phyloP scores from a whole-genome alignment of 2,888 invertebrate genomes.

The Onchidella celtica region DNA sequence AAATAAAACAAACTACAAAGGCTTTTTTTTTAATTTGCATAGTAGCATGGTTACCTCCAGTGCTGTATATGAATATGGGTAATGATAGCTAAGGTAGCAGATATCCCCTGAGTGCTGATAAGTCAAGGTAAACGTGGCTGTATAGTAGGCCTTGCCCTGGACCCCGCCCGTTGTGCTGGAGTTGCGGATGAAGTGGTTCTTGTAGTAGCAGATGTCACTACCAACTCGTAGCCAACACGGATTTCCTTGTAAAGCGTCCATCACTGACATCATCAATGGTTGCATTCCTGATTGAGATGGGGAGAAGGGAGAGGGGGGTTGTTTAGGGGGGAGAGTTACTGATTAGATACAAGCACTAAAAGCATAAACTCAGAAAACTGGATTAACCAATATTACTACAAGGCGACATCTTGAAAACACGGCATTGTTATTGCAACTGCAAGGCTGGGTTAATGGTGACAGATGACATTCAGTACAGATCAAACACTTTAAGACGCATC shows the following conservation, averaged over 20 bases:
- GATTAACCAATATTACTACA: too few relatives aligned
- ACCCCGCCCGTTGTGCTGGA: slow-evolving; percentile 80
- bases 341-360: too few relatives aligned
- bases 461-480: too few relatives aligned
- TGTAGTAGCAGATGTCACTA: slow-evolving; percentile 90
- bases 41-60: slow-evolving; percentile 86
- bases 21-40: too few relatives aligned
- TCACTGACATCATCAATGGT: slow-evolving; percentile 91
- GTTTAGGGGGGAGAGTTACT: too few relatives aligned
- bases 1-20: too few relatives aligned
- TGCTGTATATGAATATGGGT: slow-evolving; percentile 91
- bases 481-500: too few relatives aligned
- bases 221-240: slow-evolving; percentile 87
- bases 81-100: slow-evolving; percentile 93
- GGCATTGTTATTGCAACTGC: too few relatives aligned
- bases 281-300: slow-evolving; percentile 86
- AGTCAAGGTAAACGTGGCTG: slow-evolving; percentile 88
- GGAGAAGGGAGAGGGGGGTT: not conserved
- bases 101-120: slow-evolving; percentile 89
- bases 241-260: slow-evolving; percentile 83
- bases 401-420: too few relatives aligned
- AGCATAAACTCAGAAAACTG: too few relatives aligned
- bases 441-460: too few relatives aligned
- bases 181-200: slow-evolving; percentile 83
- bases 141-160: slow-evolving; percentile 84